These are phyloP conservation scores for Flabesymbios commensalis DNA, from an alignment of 2,888 invertebrate species.

Conservation along the genomic window DNA sequence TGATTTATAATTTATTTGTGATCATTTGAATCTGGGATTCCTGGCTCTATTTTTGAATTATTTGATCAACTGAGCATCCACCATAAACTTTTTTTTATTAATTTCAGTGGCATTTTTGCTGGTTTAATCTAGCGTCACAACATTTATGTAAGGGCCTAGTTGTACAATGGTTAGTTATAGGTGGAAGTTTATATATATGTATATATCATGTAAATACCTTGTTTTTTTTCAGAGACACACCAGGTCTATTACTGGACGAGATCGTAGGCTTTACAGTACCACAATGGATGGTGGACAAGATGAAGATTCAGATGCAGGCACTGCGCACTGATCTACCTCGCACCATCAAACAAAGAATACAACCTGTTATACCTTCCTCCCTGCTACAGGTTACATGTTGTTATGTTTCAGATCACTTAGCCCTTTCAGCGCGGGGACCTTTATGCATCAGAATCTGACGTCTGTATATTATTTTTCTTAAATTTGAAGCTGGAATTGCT, in stretches of 20 bases:
- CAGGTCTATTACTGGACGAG: constrained; percentile 64
- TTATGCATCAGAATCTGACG: not conserved
- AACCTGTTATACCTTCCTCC: not conserved
- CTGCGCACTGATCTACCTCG: constrained; percentile 55
- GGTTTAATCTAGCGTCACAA: too few species aligned
- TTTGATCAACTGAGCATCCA: too few species aligned
- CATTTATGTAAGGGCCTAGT: too few species aligned
- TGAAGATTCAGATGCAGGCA: constrained; percentile 70
- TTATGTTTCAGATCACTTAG: not conserved
- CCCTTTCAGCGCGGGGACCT: not conserved
- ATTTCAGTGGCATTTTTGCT: too few species aligned
- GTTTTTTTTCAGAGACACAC: constrained; percentile 25
- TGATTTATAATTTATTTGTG: too few species aligned
- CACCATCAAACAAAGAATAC: not conserved
- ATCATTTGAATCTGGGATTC: too few species aligned
- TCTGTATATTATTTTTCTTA: not conserved
- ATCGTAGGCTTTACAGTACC: constrained; percentile 78
- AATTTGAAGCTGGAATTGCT: not conserved
- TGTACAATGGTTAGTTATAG: too few species aligned
- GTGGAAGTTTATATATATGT: too few species aligned
- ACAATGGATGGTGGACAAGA: constrained; percentile 75
- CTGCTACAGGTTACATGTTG: not conserved
- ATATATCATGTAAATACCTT: too few species aligned
- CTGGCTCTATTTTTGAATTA: too few species aligned
- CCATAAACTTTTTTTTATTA: too few species aligned